Base-by-base conservation (phyloP, 2,797 vertebrate species). In the Tympanoctomys barrerae region DNA sequence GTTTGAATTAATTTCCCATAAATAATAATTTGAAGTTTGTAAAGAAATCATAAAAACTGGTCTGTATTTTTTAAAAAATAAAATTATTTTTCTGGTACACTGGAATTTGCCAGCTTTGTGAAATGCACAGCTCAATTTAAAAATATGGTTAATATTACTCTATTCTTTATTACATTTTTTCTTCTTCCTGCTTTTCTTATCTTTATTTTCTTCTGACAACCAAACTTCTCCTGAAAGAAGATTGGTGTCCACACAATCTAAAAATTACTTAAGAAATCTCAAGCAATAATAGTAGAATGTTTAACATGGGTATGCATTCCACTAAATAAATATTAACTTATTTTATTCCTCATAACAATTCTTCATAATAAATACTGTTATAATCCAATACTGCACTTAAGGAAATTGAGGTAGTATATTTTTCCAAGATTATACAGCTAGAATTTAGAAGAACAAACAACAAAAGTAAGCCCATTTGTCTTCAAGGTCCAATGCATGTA, bases 1-100 rank as follows among this genome's bases (percentile, higher is more conserved):
- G 36, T 91, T 89, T 96, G 42, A 93, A 93, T 78, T 92, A 87
- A 84, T 42, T 87, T 75, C 57, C 31, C 42, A 8, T 73, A 87
- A 79, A 66, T 64, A 90, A 93, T 57, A 71, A 78, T 86, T 91
- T 82, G 33, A 89, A 96, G 86, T 78, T 71, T 66, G 0, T 68
- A 10, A 71, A 93, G n/a, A 71, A 39, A 90, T 49, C 62, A 88
- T 80, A 77, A 94, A 87, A 95, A 24, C 1, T 28, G 46, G 85
- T 68, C 16, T 36, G 11, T 82, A 19, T 54, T 68, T 89, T 49
- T 10, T 6, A 33, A 42, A 31, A 49, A 49, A 49, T 49, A 49
- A 49, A 49, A 49, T 49, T 49, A 9, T 49, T 9, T 9, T 49
- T 49, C 49, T 49, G 49, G 49, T 49, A 49, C 49, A 49, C 49